Base-by-base conservation (phyloP, 2,113 vertebrate species). In the Aptenodytes forsteri region DNA sequence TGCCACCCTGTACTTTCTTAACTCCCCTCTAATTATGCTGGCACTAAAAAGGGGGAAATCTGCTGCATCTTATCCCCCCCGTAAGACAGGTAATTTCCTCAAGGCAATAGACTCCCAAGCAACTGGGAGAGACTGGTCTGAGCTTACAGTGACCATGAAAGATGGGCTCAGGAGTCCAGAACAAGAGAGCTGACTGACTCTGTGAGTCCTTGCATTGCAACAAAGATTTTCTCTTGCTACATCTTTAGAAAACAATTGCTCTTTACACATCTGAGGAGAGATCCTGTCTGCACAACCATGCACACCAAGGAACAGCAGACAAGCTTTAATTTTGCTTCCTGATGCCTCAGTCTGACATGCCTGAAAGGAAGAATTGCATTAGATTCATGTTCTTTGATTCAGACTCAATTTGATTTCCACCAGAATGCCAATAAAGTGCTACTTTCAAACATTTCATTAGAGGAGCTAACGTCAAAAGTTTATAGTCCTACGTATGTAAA, bases 381-480 rank as follows among this genome's bases (percentile, higher is more conserved):
- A 64, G 30, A 59, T 54, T 90, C 44, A 23, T 52, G 67, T 76
- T 91, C 69, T 75, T 90, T 83, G 78, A 76, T 78, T 96, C 69
- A 92, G 77, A 18, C 69, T 82, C 75, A 38, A 66, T 56, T 78
- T 83, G n/a, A 67, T 94, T 96, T 93, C 94, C 78, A 91, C 58
- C 61, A 78, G 46, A 86, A 89, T 16, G 23, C 70, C 90, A 87
- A 80, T 65, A 78, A 90, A 90, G 44, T 36, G 32, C 61, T 78
- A 10, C 66, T 89, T 83, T 77, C 87, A 80, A 71, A 73, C 77
- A 84, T 94, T 96, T 86, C 91, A 95, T 95, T 93, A 95, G 87
- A 93, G 88, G 34, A 38, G 27, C 29, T 61, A 67, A 54, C 46
- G 11, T 75, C 52, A 92, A 72, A 90, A 88, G 82, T 92, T 94